Base-by-base conservation (phyloP, 2,797 vertebrate species). In the Gymnodraco acuticeps region DNA sequence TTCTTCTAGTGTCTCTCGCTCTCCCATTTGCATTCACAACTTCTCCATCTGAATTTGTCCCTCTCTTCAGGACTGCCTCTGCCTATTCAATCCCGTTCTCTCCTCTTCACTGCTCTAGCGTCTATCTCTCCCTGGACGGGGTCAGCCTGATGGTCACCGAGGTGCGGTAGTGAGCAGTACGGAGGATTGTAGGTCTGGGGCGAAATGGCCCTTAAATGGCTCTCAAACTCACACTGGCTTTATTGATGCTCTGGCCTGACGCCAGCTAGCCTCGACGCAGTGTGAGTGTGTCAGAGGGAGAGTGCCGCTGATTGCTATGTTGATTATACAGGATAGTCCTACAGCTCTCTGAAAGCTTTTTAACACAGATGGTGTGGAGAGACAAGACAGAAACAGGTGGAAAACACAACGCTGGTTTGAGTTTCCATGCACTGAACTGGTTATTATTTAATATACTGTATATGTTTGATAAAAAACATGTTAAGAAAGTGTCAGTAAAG, bases 161-260 rank as follows among this genome's bases (percentile, higher is more conserved):
- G 87, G 81, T 82, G 89, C 86, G 85, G 88, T 88, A 71, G 86
- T 85, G 85, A 91, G 92, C 89, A 85, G 85, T 84, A 85, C 73
- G 77, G 85, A 88, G 89, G 84, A 90, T 92, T 94, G 92, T 90
- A 93, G 90, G 90, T 92, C 91, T 94, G 90, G 82, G 84, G 83
- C 87, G 74, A 92, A 94, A 94, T 93, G 91, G 93, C 84, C 88
- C 88, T 93, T 94, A 94, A 94, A 95, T 92, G 91, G 88, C 92
- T 94, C 88, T 95, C 92, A 92, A 93, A 94, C 92, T 92, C 92
- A 88, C 91, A 91, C 93, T 87, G 88, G 90, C 87, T 94, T 95
- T 95, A 95, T 94, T 93, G 94, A 94, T 94, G 92, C 93, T 86
- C 90, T 94, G 94, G 94, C 88, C 82, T 60, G 77, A 87, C 52